Conservation (phyloP, 1,140 invertebrate genomes). For the Varroa destructor region DNA sequence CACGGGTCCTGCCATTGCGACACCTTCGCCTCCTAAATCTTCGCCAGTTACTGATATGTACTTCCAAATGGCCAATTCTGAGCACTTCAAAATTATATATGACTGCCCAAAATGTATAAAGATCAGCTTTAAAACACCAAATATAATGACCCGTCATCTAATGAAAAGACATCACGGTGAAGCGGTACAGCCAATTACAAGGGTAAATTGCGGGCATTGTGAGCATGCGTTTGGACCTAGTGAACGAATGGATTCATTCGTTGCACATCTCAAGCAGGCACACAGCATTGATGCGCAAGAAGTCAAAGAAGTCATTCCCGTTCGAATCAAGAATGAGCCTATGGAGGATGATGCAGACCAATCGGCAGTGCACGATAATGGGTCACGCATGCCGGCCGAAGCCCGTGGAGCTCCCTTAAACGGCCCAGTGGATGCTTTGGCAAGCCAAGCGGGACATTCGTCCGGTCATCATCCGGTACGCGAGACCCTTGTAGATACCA, state of each 20-base stretch:
- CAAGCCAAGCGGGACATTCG: no score
- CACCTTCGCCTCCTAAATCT: no score
- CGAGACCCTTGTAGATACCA: not conserved
- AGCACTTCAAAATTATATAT: constrained; percentile 12
- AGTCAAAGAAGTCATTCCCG: no score
- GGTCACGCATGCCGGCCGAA: no score
- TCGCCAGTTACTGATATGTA: no score
- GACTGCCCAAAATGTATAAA: constrained; percentile 28
- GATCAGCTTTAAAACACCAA: constrained; percentile 14
- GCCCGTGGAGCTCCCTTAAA: no score
- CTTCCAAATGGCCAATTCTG: constrained; percentile 1
- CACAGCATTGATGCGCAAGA: constrained; percentile 1
- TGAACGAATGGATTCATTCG: not conserved
- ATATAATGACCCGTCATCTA: constrained; percentile 5
- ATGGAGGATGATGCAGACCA: no score
- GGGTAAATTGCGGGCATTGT: constrained; percentile 9
- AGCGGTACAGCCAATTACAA: not conserved
- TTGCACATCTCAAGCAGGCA: not conserved
- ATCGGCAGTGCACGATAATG: no score
- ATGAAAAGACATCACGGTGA: not conserved
- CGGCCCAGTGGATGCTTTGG: no score
- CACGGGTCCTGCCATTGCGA: no score
- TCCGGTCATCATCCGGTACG: not conserved
- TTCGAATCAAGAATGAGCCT: no score
- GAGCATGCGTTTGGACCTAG: not conserved